A percentile compares a stretch with the other conserved stretches of the same genome.
These are phyloP conservation scores for Echeneis naucrates DNA, from an alignment of 2,797 vertebrate genomes.

Conservation along the genomic window DNA sequence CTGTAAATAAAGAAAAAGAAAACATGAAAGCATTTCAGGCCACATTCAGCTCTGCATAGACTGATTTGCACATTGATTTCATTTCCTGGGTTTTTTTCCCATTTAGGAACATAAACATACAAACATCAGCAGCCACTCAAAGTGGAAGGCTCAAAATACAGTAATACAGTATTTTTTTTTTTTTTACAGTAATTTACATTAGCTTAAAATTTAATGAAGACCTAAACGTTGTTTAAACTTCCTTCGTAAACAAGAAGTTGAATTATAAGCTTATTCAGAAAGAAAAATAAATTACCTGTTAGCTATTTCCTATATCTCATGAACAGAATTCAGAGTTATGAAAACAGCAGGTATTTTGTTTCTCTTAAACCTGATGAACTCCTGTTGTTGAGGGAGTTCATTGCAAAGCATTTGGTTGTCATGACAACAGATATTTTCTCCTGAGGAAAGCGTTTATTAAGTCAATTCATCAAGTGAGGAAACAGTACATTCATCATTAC, in stretches of 20 bases:
- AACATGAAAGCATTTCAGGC: slow-evolving; percentile 31
- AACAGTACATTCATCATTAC: no score
- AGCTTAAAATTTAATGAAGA: background rate
- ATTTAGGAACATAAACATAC: background rate
- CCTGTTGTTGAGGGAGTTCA: background rate
- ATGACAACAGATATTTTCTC: background rate
- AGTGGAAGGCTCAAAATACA: background rate
- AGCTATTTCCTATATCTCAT: background rate
- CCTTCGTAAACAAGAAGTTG: background rate
- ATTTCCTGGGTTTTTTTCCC: background rate
- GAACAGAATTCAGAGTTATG: background rate
- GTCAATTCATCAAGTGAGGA: no score
- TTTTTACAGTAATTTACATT: background rate
- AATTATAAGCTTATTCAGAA: background rate
- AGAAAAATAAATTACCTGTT: background rate
- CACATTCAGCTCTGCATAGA: slow-evolving; percentile 3
- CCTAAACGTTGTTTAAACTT: background rate
- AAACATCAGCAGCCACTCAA: background rate
- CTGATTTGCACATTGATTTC: background rate
- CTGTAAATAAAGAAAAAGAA: slow-evolving; percentile 20
- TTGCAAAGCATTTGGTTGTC: background rate
- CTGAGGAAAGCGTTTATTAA: no score
- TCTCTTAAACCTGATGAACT: background rate
- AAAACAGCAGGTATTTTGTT: background rate
- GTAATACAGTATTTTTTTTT: no score